These are phyloP conservation scores for Centrocercus urophasianus DNA, from an alignment of 2,113 vertebrate species.

Conservation along the genomic window DNA sequence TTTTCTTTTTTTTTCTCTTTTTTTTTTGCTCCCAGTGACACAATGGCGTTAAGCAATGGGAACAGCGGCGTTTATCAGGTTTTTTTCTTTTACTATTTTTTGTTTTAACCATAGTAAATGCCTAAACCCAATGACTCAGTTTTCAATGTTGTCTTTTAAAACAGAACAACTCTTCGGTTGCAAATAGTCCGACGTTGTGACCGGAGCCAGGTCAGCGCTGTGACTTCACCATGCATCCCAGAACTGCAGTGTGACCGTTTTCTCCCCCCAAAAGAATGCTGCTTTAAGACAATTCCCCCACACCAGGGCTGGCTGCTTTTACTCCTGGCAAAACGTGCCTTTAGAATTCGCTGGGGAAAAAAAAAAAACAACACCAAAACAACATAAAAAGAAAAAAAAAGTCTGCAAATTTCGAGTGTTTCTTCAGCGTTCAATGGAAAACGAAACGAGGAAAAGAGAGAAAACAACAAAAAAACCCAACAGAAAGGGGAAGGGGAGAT, in stretches of 20 bases:
- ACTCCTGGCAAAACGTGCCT: slow-evolving; percentile 79
- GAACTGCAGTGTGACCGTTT: slow-evolving; percentile 71
- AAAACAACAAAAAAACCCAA: not conserved
- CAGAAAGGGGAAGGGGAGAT: slow-evolving; percentile 52
- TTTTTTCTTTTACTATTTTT: not conserved
- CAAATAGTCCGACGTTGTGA: slow-evolving; percentile 72
- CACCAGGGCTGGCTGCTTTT: slow-evolving; percentile 74
- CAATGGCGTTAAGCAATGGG: slow-evolving; percentile 72
- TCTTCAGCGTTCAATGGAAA: slow-evolving; percentile 76
- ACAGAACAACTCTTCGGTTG: slow-evolving; percentile 69
- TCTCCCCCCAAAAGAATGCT: slow-evolving; percentile 43
- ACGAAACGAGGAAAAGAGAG: not conserved
- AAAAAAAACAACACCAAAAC: not conserved
- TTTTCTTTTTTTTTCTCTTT: not conserved
- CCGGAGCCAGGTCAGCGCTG: slow-evolving; percentile 74
- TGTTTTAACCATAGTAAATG: slow-evolving; percentile 41
- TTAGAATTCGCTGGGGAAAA: slow-evolving; percentile 59
- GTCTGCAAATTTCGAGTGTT: slow-evolving; percentile 76
- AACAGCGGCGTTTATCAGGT: slow-evolving; percentile 11
- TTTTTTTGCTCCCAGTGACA: slow-evolving; percentile 75
- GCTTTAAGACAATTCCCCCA: slow-evolving; percentile 56
- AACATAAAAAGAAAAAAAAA: not conserved
- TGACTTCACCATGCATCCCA: slow-evolving; percentile 72
- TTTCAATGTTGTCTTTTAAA: slow-evolving; percentile 71
- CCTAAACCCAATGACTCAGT: slow-evolving; percentile 76